These are phyloP conservation scores for Ptilonorhynchus violaceus DNA, from an alignment of 2,113 vertebrate genomes.

Conservation along the genomic window DNA sequence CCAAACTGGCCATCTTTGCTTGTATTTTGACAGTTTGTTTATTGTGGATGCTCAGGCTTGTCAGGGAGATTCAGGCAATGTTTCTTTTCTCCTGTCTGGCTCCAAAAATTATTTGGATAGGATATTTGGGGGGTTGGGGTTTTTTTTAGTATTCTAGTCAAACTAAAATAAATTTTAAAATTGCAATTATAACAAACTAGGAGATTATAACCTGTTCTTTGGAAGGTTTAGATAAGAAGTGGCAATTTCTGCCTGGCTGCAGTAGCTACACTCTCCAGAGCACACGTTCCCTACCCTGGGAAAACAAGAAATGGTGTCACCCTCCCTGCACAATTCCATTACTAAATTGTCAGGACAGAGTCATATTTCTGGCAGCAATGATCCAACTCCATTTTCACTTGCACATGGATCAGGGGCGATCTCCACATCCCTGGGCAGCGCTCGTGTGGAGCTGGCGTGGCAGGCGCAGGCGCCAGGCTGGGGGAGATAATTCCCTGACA, in stretches of 20 bases:
- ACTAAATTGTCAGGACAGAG: slow-evolving; percentile 26
- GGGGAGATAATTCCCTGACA: slow-evolving; percentile 1
- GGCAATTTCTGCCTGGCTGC: not conserved
- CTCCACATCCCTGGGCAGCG: not conserved
- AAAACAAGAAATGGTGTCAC: not conserved
- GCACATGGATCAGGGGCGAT: not conserved
- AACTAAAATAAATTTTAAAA: not conserved
- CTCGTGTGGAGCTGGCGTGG: not conserved
- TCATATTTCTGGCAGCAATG: not conserved
- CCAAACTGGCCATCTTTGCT: rapidly evolving
- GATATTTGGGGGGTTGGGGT: not conserved
- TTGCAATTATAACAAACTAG: not conserved
- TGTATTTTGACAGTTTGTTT: not conserved
- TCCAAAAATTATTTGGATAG: not conserved
- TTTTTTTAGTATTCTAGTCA: not conserved
- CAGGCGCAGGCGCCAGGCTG: slow-evolving; percentile 7
- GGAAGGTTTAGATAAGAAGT: not conserved
- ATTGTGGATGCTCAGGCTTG: not conserved
- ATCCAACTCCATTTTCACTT: slow-evolving; percentile 60
- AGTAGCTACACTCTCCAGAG: not conserved
- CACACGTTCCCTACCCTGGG: not conserved
- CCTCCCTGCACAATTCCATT: not conserved
- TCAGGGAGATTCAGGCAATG: not conserved
- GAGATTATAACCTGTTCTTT: not conserved
- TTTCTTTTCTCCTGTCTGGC: not conserved